Base-by-base conservation (phyloP, 2,113 vertebrate species). In the Odobenus rosmarus region DNA sequence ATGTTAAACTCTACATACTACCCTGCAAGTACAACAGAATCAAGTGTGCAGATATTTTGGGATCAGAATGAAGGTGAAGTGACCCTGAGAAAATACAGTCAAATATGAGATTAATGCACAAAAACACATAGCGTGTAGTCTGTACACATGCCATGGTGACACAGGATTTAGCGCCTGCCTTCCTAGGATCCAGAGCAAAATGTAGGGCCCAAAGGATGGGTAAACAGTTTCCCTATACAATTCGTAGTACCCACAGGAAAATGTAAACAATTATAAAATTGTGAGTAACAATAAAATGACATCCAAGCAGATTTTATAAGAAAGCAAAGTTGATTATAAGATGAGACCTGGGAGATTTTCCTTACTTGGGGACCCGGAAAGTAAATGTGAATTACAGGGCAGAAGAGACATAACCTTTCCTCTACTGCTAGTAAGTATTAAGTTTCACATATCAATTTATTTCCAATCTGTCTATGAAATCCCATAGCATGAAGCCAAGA, bases 31-130 rank as follows among this genome's bases (percentile, higher is more conserved):
- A 71, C 7, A 89, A 33, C 7, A 53, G 4, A 69, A 87, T 42
- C 24, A 82, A 72, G 4, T 31, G 0, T 28, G 31, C 7, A 59
- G 9, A 62, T 82, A 46, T 59, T 96, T 69, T 86, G 11, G 16
- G 4, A n/a, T 91, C 80, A 69, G 7, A 93, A 9, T 64, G 79
- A 49, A 91, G 14, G 3, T 89, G 31, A 86, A 98, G 57, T 10
- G 77, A 55, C 23, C 1, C 4, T 77, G 11, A 93, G n/a, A 82
- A 85, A 28, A 86, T 53, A 33, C 5, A 80, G 42, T 24, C 28
- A 82, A 71, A 3, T 36, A 57, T 28, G 11, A 33, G 4, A 77
- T 61, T 61, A 74, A 72, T 62, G 7, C 1, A 62, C 3, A 77
- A 85, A 42, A 77, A 90, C 72, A 23, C 0, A 61, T 4, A 79